phyloP scores from a whole-genome alignment of 1,140 invertebrate genomes.

The Eueides isabella region DNA sequence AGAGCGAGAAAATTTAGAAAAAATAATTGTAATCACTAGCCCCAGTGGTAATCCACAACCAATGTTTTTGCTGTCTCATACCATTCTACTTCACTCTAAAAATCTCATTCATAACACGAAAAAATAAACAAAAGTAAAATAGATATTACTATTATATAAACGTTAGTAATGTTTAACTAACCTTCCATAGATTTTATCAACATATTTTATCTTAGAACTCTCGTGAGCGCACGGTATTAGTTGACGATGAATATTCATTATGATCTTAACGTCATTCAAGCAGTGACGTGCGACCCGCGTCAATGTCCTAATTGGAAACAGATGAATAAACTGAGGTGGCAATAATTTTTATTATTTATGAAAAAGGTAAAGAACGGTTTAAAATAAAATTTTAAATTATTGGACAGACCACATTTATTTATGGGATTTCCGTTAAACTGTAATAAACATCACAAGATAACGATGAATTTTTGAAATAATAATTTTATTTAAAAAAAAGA shows the following conservation, averaged over 20 bases:
- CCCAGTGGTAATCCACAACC: too few relatives aligned
- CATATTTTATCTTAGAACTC: neutral
- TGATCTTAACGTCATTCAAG: slow-evolving; percentile 31
- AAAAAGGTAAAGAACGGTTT: neutral
- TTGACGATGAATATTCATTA: slow-evolving; percentile 18
- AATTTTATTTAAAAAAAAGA: too few relatives aligned
- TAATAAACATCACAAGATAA: too few relatives aligned
- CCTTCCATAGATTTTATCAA: slow-evolving; percentile 5
- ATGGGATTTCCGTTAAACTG: too few relatives aligned
- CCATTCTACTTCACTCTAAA: too few relatives aligned
- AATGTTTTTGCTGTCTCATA: too few relatives aligned
- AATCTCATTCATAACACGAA: neutral
- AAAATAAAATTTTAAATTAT: neutral
- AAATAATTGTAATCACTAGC: too few relatives aligned
- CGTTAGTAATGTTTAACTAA: neutral
- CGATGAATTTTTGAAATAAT: too few relatives aligned
- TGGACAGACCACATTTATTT: neutral
- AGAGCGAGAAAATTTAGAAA: too few relatives aligned
- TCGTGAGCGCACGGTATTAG: neutral
- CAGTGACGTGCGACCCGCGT: slow-evolving; percentile 26
- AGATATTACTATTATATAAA: slow-evolving; percentile 7
- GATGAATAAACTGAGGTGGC: slow-evolving; percentile 39
- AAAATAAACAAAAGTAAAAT: neutral
- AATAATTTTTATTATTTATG: neutral
- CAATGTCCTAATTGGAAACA: slow-evolving; percentile 37